phyloP scores from a whole-genome alignment of 2,888 invertebrate genomes.

The Drosophila pegasa region DNA sequence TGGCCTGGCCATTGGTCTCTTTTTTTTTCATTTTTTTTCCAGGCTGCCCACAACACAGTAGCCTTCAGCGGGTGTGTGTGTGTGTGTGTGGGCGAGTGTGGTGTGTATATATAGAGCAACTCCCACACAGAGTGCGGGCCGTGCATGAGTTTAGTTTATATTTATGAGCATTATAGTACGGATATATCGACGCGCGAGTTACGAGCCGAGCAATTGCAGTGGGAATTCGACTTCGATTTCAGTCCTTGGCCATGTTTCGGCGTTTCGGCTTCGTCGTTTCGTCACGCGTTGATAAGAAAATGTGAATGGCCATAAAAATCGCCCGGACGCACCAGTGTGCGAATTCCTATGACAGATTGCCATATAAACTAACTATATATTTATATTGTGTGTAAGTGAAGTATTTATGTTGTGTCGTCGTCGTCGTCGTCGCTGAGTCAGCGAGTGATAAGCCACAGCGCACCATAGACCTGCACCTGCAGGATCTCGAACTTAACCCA shows the following conservation, averaged over 20 bases:
- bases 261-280: conserved; percentile 22
- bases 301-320: conserved; percentile 43
- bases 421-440: conserved; percentile 28
- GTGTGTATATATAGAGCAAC: conserved; percentile 39
- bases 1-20: conserved; percentile 73
- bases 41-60: conserved; percentile 39
- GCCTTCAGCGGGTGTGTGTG: conserved; percentile 34
- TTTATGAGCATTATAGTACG: conserved; percentile 85
- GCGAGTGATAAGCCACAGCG: conserved; percentile 34
- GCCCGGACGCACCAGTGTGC: conserved; percentile 37
- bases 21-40: conserved; percentile 39
- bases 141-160: conserved; percentile 84
- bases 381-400: conserved; percentile 35
- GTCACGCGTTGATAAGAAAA: conserved; percentile 44
- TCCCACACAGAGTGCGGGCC: conserved; percentile 53
- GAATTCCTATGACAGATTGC: conserved; percentile 22
- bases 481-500: conserved; percentile 2
- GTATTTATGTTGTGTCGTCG: not conserved
- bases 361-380: not conserved
- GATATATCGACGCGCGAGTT: conserved; percentile 80
- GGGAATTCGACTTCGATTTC: conserved; percentile 39
- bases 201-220: conserved; percentile 47
- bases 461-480: conserved; percentile 39
- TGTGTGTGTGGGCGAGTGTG: conserved; percentile 1
- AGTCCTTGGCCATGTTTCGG: conserved; percentile 32